A percentile compares a stretch with the other conserved stretches of the same genome.
Conservation (phyloP, 2,113 vertebrate species). For the Pontoporia blainvillei region DNA sequence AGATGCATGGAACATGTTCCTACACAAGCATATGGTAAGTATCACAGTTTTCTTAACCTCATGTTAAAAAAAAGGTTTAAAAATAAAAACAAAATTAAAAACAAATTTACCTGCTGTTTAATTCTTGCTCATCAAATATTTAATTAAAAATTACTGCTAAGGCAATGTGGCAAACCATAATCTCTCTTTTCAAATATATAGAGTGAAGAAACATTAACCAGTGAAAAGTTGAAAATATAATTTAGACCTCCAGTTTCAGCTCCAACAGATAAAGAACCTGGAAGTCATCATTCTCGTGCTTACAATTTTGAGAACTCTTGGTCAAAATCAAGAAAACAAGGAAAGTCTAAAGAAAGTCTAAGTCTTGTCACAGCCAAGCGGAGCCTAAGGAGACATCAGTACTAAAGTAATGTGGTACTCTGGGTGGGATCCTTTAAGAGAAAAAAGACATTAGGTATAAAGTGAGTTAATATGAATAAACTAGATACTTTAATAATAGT, state of each 20-base stretch:
- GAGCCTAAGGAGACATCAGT: neutral
- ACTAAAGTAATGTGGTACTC: neutral
- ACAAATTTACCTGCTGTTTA: neutral
- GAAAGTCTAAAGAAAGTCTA: neutral
- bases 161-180: neutral
- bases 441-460: neutral
- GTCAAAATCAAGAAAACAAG: neutral
- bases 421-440: neutral
- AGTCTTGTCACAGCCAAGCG: neutral
- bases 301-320: neutral
- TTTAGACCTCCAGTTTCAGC: neutral
- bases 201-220: neutral
- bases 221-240: neutral
- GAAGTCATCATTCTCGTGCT: rapidly evolving
- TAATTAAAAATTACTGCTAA: neutral
- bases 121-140: neutral
- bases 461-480: neutral
- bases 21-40: neutral
- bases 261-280: neutral
- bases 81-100: neutral
- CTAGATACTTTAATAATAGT: neutral
- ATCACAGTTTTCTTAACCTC: neutral
- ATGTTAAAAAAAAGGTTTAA: neutral
- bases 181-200: neutral
- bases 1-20: neutral